Percentiles rank a stretch among this genome's conserved stretches.
These are phyloP conservation scores for Sycophaga agraensis DNA, from an alignment of 1,140 invertebrate species.

Conservation along the genomic window DNA sequence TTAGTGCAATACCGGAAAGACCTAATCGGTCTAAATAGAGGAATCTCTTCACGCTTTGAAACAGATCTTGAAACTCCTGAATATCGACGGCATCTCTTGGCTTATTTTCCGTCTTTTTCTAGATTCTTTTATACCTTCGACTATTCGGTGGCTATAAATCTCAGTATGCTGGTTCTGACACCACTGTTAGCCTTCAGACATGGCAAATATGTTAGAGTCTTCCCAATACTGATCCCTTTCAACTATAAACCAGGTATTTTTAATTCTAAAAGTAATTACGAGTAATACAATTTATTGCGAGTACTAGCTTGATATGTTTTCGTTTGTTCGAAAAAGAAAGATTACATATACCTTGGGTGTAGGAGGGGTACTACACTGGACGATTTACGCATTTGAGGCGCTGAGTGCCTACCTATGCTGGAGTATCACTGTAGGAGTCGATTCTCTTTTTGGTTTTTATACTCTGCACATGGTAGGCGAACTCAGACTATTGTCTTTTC, in stretches of 20 bases:
- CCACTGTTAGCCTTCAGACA: not conserved
- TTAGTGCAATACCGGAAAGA: not conserved
- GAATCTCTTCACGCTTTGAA: conserved; percentile 1
- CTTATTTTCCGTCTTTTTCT: not conserved
- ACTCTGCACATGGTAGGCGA: conserved; percentile 36
- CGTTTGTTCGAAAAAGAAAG: no score
- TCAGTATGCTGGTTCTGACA: not conserved
- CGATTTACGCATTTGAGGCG: conserved; percentile 29
- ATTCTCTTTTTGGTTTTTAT: conserved; percentile 37
- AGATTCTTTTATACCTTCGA: conserved; percentile 6
- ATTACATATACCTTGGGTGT: no score
- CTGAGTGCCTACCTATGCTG: conserved; percentile 18
- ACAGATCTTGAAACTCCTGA: conserved; percentile 2
- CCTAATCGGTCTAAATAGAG: conserved; percentile 1
- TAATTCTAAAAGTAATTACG: no score
- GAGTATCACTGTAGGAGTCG: conserved; percentile 32
- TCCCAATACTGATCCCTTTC: not conserved
- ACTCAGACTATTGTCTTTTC: conserved; percentile 20
- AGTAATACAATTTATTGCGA: no score
- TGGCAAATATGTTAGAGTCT: not conserved
- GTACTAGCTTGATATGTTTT: no score
- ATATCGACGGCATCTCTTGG: not conserved
- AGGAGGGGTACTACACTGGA: conserved; percentile 29
- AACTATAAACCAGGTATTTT: conserved; percentile 17
- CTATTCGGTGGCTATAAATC: not conserved